phyloP scores from a whole-genome alignment of 1,140 invertebrate species.

The Cephus cinctus region DNA sequence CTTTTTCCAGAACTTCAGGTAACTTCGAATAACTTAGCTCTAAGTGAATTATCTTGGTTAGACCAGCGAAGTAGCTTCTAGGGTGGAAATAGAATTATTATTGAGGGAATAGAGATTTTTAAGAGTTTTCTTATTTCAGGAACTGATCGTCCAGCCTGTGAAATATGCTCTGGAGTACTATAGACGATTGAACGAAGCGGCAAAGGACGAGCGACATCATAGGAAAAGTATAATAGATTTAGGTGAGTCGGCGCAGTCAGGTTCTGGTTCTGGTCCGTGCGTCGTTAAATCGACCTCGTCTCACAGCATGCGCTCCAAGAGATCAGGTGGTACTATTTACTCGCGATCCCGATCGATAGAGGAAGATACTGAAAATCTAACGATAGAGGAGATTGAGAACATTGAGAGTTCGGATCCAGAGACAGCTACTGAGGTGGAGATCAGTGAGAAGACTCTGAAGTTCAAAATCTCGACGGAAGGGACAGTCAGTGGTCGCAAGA shows the following conservation, averaged over 20 bases:
- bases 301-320: constrained; percentile 57
- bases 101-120: too few species aligned
- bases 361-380: constrained; percentile 56
- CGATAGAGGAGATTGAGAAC: constrained; percentile 61
- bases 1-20: constrained; percentile 71
- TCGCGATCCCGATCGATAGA: constrained; percentile 52
- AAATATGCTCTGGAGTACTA: constrained; percentile 63
- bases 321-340: constrained; percentile 36
- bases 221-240: constrained; percentile 61
- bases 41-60: too few species aligned
- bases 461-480: constrained; percentile 73
- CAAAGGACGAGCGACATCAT: constrained; percentile 62
- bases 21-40: too few species aligned
- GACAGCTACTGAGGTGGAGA: constrained; percentile 73
- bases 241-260: constrained; percentile 30
- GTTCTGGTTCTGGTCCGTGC: constrained; percentile 18
- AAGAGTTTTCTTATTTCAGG: constrained; percentile 52
- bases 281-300: constrained; percentile 59
- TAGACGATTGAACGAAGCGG: constrained; percentile 64
- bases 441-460: constrained; percentile 74
- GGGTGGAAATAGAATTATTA: neutral
- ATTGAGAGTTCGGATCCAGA: constrained; percentile 67
- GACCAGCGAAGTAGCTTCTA: neutral
- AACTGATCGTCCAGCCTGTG: constrained; percentile 63
- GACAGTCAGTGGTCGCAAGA: constrained; percentile 56